Conservation (phyloP, 2,113 vertebrate genomes). For the Plestiodon gilberti region DNA sequence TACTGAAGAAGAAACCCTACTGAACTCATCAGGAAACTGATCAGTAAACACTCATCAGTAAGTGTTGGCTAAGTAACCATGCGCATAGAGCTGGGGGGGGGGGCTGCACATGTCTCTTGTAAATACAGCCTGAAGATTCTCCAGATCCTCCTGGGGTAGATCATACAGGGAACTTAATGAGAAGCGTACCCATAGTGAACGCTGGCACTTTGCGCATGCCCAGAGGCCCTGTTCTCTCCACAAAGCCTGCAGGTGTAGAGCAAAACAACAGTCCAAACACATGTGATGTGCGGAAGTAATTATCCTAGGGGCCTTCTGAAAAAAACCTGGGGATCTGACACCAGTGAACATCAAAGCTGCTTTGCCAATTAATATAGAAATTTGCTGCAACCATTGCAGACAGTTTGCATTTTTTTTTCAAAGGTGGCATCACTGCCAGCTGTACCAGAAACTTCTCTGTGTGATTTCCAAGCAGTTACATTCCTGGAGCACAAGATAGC, state of each 20-base stretch:
- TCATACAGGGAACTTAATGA: neutral
- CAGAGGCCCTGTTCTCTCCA: neutral
- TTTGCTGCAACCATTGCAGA: neutral
- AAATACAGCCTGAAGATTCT: neutral
- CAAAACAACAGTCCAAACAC: too few species aligned
- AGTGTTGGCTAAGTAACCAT: too few species aligned
- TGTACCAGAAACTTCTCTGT: neutral
- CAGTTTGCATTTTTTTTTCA: neutral
- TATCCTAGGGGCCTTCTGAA: neutral
- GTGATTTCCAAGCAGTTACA: neutral
- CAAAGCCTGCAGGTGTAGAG: neutral
- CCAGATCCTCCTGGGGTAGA: neutral
- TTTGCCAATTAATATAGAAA: neutral
- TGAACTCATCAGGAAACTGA: too few species aligned
- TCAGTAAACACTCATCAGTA: neutral
- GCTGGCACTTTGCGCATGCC: neutral
- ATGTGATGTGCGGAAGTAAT: neutral
- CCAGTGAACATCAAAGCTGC: neutral
- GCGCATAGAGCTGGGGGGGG: too few species aligned
- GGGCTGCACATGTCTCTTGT: neutral
- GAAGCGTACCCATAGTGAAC: too few species aligned
- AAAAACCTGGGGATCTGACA: neutral
- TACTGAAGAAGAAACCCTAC: too few species aligned
- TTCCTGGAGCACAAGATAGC: neutral
- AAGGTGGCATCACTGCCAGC: neutral